phyloP scores from a whole-genome alignment of 1,140 invertebrate genomes.

The Apis laboriosa region DNA sequence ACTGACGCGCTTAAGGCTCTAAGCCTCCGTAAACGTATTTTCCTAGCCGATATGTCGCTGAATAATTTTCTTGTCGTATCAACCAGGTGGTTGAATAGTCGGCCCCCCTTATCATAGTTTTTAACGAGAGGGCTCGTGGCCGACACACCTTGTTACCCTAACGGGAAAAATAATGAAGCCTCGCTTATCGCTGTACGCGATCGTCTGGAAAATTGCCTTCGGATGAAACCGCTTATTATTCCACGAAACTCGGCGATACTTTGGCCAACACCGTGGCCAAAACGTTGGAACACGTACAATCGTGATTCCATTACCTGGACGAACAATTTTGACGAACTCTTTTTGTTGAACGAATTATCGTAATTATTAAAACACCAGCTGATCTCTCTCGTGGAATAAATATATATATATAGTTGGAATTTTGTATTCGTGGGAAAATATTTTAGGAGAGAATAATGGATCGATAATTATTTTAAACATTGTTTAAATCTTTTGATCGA shows the following conservation, averaged over 20 bases:
- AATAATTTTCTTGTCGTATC: slow-evolving; percentile 42
- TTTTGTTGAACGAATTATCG: no score
- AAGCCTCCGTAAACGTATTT: slow-evolving; percentile 55
- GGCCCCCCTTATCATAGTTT: slow-evolving; percentile 25
- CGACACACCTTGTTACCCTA: slow-evolving; percentile 8
- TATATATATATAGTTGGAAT: no score
- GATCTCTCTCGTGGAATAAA: no score
- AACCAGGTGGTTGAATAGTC: slow-evolving; percentile 4
- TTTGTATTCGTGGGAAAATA: no score
- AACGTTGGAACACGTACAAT: background rate
- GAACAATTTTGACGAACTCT: no score
- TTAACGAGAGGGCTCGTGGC: slow-evolving; percentile 10
- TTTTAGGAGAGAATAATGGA: no score
- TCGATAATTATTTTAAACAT: no score
- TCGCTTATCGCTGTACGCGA: slow-evolving; percentile 24
- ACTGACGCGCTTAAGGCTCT: slow-evolving; percentile 36
- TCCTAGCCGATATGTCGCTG: slow-evolving; percentile 47
- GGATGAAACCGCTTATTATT: background rate
- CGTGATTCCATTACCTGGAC: no score
- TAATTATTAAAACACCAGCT: no score
- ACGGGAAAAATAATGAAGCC: slow-evolving; percentile 38
- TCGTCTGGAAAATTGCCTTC: slow-evolving; percentile 18
- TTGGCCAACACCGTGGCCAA: no score
- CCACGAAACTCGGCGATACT: background rate
- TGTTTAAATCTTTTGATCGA: no score